Evolutionary conservation across 2,797 vertebrate species (phyloP).

Genomic region (Pitangus sulphuratus): DNA sequence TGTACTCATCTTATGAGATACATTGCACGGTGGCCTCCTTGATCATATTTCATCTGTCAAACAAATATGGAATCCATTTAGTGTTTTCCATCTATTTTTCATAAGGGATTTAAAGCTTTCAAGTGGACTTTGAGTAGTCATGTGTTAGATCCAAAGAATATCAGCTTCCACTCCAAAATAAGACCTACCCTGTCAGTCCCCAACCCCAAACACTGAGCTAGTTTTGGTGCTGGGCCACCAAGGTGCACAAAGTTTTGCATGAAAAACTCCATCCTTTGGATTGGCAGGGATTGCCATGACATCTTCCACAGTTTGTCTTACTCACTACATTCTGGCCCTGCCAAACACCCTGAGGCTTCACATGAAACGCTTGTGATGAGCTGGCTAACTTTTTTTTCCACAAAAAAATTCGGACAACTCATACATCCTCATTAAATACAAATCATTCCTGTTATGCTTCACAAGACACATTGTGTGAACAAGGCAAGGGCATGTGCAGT

Average conservation of each 20-base stretch:
- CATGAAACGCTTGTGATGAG: background rate
- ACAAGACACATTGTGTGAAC: background rate
- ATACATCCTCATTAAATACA: background rate
- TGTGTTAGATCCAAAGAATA: background rate
- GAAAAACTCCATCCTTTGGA: background rate
- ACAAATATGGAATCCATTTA: background rate
- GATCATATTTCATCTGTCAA: constrained; percentile 47
- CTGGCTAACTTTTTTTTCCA: background rate
- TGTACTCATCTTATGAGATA: constrained; percentile 18
- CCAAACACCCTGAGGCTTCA: background rate
- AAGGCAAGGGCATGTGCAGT: background rate
- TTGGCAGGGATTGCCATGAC: background rate
- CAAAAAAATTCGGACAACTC: background rate
- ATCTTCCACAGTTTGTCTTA: background rate
- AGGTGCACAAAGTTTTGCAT: background rate
- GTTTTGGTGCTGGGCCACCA: background rate
- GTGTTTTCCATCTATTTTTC: background rate
- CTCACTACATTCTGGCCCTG: background rate
- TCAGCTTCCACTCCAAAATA: background rate
- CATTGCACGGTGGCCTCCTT: background rate
- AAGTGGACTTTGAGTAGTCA: background rate
- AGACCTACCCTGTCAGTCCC: background rate
- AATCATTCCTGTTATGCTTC: background rate
- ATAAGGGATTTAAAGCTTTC: constrained; percentile 11
- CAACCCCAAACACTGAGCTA: background rate